Evolutionary conservation across 2,888 invertebrate species (phyloP), one percentile per base, ranked within the genome.

Genomic region (Polydesmus complanatus): DNA sequence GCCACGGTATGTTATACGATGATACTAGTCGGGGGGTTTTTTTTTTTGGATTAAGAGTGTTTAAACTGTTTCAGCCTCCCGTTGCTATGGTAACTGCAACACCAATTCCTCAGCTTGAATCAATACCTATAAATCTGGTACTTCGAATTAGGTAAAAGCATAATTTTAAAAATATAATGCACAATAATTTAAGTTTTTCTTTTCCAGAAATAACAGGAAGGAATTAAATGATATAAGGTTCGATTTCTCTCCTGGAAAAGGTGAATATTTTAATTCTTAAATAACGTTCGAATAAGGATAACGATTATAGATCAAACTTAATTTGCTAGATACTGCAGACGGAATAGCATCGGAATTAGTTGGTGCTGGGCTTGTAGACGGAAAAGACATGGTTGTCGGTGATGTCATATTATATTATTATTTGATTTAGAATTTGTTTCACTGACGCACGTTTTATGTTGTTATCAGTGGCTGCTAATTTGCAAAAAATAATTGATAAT

Each of bases 221-320:
- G 96, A 97, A 75, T 76, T 98, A 66, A 96, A 97, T 74, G 97
- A 98, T 74, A 98, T 98, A 69, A 84, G 94, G 68, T 98, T 98
- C 75, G 96, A 98, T 75, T 98, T 89, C 73, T 86, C 89, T 21
- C 83, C 85, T 27, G 92, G 91, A 22, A 86, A 89, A 74, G 74
- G 63, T 63, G 56, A 1, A n/a, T 14, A 51, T n/a, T 3, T 51
- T 51, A 21, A 14, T 51, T 5, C 51, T 5, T 22, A 11, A n/a
- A 8, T 26, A n/a, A 21, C 3, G 3, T 23, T 14, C 5, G 37
- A 37, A 56, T 51, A n/a, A 51, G n/a, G 5, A 14, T 51, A 5
- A n/a, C 5, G n/a, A 19, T 51, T 14, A 51, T 19, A 11, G 5
- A 19, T 51, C n/a, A 21, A 27, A 23, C 8, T 62, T 61, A 60